Evolutionary conservation across 2,113 vertebrate species (phyloP), one percentile per base, ranked within the genome.

Genomic region (Tyrannus savana): DNA sequence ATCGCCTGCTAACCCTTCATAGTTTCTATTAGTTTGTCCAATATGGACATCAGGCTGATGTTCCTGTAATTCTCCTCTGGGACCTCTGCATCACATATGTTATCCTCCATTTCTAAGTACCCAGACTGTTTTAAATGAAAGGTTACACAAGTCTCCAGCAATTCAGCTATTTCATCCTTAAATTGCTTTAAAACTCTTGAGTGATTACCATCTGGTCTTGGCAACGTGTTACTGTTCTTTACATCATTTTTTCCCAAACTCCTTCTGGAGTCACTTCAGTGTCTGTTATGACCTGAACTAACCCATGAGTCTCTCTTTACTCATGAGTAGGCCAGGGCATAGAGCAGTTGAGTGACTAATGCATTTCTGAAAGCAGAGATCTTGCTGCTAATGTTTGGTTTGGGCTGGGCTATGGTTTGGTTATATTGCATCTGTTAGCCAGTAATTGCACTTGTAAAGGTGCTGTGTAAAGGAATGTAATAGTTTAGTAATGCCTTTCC

Each of bases 181-280:
- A 77, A 63, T 56, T 90, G 18, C 72, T 71, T 84, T 84, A 77
- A 90, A 77, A 49, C 63, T 90, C 63, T 71, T 84, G 81, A 94
- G 82, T 95, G 90, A 95, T 90, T 87, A 90, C 93, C 93, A 95
- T 95, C 88, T 95, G 90, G 64, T 87, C 84, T 82, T 82, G 52
- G 56, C 64, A 95, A 89, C 46, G 56, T 91, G 77, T 74, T 84
- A 9, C 80, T 66, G 59, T 53, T 93, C 90, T 66, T 81, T 77
- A 62, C 44, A 69, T 81, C 33, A n/a, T 84, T 93, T 87, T 60
- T 37, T n/a, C 31, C 33, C 37, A 41, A 71, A 84, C 27, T 64
- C 39, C 64, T 89, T 84, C 53, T 95, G 42, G 46, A 81, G 31
- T 81, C 60, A 67, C 69, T 84, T 69, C 21, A 37, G 39, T 42